A percentile compares a stretch with the other conserved stretches of the same genome.
phyloP scores from a whole-genome alignment of 2,113 vertebrate species.

The Megaleporinus macrocephalus region DNA sequence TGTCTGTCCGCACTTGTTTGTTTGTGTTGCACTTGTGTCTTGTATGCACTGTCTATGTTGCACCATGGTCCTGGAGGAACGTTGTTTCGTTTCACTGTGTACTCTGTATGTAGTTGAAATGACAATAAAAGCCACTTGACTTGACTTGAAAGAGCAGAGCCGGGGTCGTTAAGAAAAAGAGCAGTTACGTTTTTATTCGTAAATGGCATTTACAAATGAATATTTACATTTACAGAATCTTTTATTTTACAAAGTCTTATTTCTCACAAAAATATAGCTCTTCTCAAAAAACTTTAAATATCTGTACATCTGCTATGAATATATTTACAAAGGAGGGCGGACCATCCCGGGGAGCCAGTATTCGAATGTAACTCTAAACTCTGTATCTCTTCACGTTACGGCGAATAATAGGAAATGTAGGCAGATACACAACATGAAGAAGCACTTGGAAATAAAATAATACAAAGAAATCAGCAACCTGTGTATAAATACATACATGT shows the following conservation, averaged over 20 bases:
- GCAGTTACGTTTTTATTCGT: slow-evolving; percentile 96
- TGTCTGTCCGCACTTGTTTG: too few species aligned
- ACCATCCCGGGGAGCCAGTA: slow-evolving; percentile 82
- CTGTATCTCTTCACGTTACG: slow-evolving; percentile 81
- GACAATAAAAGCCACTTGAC: too few species aligned
- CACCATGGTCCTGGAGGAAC: too few species aligned
- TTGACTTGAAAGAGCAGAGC: slow-evolving; percentile 68
- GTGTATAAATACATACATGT: slow-evolving; percentile 86
- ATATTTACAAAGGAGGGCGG: slow-evolving; percentile 93
- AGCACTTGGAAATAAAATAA: slow-evolving; percentile 41
- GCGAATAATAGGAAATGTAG: slow-evolving; percentile 87
- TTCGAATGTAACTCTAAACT: slow-evolving; percentile 77
- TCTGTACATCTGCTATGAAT: slow-evolving; percentile 81
- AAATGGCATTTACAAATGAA: slow-evolving; percentile 96
- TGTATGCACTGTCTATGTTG: too few species aligned
- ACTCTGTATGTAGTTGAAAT: too few species aligned
- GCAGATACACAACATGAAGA: slow-evolving; percentile 84
- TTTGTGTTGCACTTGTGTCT: too few species aligned
- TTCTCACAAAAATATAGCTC: slow-evolving; percentile 99
- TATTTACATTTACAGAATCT: slow-evolving; percentile 95
- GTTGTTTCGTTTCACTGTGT: too few species aligned
- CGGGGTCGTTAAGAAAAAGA: slow-evolving; percentile 75
- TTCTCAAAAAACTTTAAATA: slow-evolving; percentile 91
- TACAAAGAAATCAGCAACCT: slow-evolving; percentile 58
- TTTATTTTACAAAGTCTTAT: slow-evolving; percentile 94